phyloP scores from a whole-genome alignment of 2,888 invertebrate species.

The Uloborus plumipes region DNA sequence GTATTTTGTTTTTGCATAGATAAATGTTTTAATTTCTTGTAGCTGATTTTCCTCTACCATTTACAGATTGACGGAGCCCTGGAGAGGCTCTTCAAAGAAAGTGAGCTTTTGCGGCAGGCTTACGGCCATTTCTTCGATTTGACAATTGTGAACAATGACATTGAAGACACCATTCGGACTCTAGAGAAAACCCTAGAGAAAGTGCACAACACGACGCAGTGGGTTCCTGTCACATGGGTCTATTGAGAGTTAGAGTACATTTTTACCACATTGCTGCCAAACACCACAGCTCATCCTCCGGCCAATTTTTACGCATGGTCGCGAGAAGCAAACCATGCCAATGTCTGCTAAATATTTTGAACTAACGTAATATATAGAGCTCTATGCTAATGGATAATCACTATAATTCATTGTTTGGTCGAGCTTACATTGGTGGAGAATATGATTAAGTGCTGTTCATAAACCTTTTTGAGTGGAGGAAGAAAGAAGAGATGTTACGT shows the following conservation, averaged over 20 bases:
- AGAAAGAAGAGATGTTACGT: not conserved
- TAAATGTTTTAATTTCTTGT: too few relatives aligned
- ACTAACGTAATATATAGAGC: conserved; percentile 29
- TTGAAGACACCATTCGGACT: conserved; percentile 95
- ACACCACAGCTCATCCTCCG: conserved; percentile 26
- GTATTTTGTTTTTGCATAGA: too few relatives aligned
- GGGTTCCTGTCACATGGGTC: conserved; percentile 98
- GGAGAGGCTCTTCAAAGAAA: conserved; percentile 94
- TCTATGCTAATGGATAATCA: conserved; percentile 55
- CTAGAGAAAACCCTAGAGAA: conserved; percentile 91
- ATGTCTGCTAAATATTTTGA: conserved; percentile 33
- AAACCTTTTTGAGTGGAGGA: not conserved
- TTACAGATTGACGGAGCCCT: conserved; percentile 95
- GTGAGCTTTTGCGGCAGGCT: conserved; percentile 93
- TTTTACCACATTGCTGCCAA: conserved; percentile 11
- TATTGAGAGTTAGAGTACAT: conserved; percentile 75
- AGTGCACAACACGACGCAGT: conserved; percentile 91
- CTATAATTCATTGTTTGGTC: conserved; percentile 43
- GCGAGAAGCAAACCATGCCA: conserved; percentile 12
- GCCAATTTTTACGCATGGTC: conserved; percentile 17
- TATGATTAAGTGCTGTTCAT: conserved; percentile 13
- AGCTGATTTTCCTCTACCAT: not conserved
- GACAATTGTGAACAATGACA: conserved; percentile 98
- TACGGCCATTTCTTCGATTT: conserved; percentile 99
- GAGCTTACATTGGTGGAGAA: conserved; percentile 44